Percentiles rank a stretch among this genome's conserved stretches.
Evolutionary conservation across 2,888 invertebrate genomes (phyloP).

Genomic region (Torymus texanus): DNA sequence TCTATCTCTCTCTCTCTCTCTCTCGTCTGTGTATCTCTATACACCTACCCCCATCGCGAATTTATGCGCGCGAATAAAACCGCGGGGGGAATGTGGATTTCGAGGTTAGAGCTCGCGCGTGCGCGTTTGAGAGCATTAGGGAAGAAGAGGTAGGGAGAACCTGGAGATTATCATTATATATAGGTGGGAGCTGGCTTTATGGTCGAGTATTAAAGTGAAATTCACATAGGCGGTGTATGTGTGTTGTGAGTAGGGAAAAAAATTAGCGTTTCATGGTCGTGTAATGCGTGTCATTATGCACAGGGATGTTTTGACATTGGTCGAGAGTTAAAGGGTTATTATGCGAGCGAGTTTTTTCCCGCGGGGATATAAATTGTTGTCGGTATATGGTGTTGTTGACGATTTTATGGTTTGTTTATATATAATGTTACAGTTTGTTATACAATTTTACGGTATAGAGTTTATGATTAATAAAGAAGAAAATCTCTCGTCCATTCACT

Average conservation of each 20-base stretch:
- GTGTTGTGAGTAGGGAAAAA: not conserved
- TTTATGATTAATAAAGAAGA: too few relatives aligned
- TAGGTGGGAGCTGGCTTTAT: too few relatives aligned
- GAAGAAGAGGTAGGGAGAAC: not conserved
- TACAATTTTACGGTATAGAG: too few relatives aligned
- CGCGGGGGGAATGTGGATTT: constrained; percentile 42
- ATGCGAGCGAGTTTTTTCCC: too few relatives aligned
- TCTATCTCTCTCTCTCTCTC: not conserved
- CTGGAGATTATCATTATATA: constrained; percentile 14
- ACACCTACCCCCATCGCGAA: not conserved
- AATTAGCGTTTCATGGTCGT: constrained; percentile 23
- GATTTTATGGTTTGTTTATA: too few relatives aligned
- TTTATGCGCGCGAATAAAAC: constrained; percentile 52
- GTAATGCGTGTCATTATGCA: not conserved
- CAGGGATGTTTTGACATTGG: constrained; percentile 4
- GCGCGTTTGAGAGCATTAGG: not conserved
- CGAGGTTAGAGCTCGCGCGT: constrained; percentile 26
- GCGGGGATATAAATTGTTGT: too few relatives aligned
- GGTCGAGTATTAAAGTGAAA: too few relatives aligned
- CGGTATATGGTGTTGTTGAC: too few relatives aligned
- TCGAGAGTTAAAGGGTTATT: constrained; percentile 51
- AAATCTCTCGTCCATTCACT: too few relatives aligned
- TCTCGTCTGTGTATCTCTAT: not conserved
- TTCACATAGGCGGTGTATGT: too few relatives aligned
- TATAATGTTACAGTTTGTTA: too few relatives aligned